A percentile compares a stretch with the other conserved stretches of the same genome.
Conservation (phyloP, 2,888 invertebrate genomes). For the Trimorus sp. region DNA sequence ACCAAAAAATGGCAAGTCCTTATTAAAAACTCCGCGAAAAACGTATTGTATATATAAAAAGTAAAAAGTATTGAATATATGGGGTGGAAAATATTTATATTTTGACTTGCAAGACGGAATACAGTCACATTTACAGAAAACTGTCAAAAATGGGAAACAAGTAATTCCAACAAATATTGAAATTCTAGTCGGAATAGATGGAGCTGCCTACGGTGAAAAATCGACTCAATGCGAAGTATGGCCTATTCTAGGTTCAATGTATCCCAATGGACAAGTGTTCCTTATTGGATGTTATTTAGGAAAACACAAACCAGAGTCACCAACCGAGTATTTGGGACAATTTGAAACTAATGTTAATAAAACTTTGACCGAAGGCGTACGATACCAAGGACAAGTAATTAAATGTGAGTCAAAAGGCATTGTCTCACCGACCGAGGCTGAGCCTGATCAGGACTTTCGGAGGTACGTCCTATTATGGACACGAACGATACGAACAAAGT, state of each 20-base stretch:
- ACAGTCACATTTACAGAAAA: neutral
- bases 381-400: neutral
- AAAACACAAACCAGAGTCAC: slow-evolving; percentile 19
- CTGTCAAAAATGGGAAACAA: neutral
- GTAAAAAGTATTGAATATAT: neutral
- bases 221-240: slow-evolving; percentile 35
- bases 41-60: too few species aligned
- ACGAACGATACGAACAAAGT: too few species aligned
- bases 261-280: slow-evolving; percentile 15
- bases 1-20: neutral
- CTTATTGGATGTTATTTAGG: slow-evolving; percentile 41
- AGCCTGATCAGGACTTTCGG: too few species aligned
- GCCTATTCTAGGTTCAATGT: slow-evolving; percentile 36
- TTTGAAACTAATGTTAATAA: slow-evolving; percentile 16
- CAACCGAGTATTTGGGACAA: slow-evolving; percentile 13
- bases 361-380: neutral
- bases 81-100: slow-evolving; percentile 17
- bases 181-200: slow-evolving; percentile 27
- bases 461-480: too few species aligned
- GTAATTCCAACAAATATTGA: too few species aligned
- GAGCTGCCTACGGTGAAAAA: slow-evolving; percentile 23
- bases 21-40: slow-evolving; percentile 17
- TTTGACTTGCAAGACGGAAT: neutral
- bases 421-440: too few species aligned
- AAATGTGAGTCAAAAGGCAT: slow-evolving; percentile 12